A percentile compares a stretch with the other conserved stretches of the same genome.
These are phyloP conservation scores for Pogonomyrmex barbatus DNA, from an alignment of 1,140 invertebrate genomes.

Conservation along the genomic window DNA sequence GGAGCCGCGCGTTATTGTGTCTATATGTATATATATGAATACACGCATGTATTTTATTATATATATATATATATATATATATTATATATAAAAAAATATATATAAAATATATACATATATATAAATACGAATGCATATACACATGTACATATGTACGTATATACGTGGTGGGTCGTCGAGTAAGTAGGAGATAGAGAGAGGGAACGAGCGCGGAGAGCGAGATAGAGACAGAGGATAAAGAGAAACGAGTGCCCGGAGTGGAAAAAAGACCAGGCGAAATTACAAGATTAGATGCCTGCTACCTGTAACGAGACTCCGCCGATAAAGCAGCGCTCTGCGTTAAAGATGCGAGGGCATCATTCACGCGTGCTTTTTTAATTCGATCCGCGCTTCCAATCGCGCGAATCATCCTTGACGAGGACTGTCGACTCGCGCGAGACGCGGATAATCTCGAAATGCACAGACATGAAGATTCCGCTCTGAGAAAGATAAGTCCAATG, in stretches of 20 bases:
- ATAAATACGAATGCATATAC: background rate
- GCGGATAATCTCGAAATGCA: background rate
- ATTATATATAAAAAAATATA: constrained; percentile 35
- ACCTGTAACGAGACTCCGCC: constrained; percentile 77
- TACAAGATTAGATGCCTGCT: constrained; percentile 79
- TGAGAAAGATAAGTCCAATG: background rate
- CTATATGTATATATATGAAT: constrained; percentile 23
- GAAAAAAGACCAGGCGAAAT: constrained; percentile 74
- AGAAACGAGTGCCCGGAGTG: constrained; percentile 65
- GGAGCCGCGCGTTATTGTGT: constrained; percentile 56
- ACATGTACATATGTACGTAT: constrained; percentile 9
- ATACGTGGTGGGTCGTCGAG: constrained; percentile 12
- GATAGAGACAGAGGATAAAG: constrained; percentile 57
- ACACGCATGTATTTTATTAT: background rate
- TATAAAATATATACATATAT: background rate
- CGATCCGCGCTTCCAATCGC: constrained; percentile 19
- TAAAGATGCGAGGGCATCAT: constrained; percentile 36
- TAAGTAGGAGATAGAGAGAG: constrained; percentile 31
- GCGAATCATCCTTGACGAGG: constrained; percentile 9
- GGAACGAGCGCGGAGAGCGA: constrained; percentile 33
- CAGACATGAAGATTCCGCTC: background rate
- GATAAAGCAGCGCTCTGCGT: constrained; percentile 80
- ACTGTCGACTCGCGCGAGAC: background rate
- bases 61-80: constrained; percentile 2
- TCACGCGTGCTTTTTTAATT: constrained; percentile 68